phyloP scores from a whole-genome alignment of 2,113 vertebrate species.

The Microtus pennsylvanicus region DNA sequence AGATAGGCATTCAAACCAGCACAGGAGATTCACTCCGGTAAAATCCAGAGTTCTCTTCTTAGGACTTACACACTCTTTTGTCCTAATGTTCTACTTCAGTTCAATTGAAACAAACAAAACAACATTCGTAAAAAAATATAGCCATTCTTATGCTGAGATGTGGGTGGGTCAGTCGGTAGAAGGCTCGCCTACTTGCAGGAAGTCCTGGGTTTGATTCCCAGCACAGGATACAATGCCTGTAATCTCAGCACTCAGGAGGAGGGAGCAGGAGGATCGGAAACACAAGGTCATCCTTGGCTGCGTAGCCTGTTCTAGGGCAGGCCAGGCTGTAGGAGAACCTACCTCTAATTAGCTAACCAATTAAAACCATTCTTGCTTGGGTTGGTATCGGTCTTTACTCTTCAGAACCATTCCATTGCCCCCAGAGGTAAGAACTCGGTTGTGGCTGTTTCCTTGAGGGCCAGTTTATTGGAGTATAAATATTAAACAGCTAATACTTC shows the following conservation, averaged over 20 bases:
- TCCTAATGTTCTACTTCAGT: background rate
- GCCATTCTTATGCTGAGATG: background rate
- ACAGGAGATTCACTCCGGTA: background rate
- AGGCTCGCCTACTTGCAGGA: background rate
- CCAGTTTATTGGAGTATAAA: background rate
- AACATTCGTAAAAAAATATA: background rate
- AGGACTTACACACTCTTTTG: background rate
- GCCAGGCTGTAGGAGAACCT: background rate
- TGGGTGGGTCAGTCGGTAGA: background rate
- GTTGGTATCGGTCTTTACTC: background rate
- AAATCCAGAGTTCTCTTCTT: background rate
- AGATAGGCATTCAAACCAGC: background rate
- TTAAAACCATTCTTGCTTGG: background rate
- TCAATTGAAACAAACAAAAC: conserved; percentile 16
- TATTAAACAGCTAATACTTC: conserved; percentile 16
- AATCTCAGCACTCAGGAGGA: background rate
- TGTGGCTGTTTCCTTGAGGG: background rate
- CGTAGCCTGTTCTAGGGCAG: background rate
- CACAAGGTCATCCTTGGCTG: background rate
- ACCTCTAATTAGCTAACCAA: background rate
- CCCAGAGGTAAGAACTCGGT: background rate
- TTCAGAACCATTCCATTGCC: background rate
- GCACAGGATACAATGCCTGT: background rate
- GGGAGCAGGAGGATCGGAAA: background rate
- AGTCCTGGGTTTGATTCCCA: background rate